Conservation (phyloP, 2,113 vertebrate species). For the Ascaphus truei region DNA sequence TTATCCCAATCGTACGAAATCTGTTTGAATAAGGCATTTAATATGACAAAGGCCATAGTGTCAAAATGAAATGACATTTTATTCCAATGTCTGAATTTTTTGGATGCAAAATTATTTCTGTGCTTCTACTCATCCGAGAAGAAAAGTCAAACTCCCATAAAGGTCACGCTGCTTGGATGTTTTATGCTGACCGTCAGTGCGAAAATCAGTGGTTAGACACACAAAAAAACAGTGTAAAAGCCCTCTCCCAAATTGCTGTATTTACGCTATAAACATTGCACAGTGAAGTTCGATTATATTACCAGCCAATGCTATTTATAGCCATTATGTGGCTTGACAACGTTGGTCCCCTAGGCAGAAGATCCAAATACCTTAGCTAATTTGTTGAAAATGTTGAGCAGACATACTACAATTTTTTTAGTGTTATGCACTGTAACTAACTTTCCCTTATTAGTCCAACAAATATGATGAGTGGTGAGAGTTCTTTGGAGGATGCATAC, state of each 20-base stretch:
- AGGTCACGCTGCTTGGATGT: slow-evolving; percentile 31
- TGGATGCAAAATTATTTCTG: background rate
- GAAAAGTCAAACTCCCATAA: slow-evolving; percentile 2
- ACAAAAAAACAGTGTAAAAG: background rate
- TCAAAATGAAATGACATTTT: background rate
- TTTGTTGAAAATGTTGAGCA: slow-evolving; percentile 47
- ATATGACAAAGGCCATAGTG: background rate
- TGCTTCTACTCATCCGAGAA: background rate
- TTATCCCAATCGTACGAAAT: background rate
- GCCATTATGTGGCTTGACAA: slow-evolving; percentile 49
- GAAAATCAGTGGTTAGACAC: slow-evolving; percentile 27
- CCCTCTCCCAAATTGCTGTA: background rate
- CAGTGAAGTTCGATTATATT: slow-evolving; percentile 28
- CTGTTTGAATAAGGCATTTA: background rate
- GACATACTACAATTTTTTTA: slow-evolving; percentile 47
- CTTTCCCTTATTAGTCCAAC: too few relatives aligned
- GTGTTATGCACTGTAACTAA: too few relatives aligned
- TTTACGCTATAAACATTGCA: slow-evolving; percentile 23
- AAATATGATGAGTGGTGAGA: too few relatives aligned
- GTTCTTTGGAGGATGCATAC: too few relatives aligned
- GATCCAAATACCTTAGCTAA: slow-evolving; percentile 43
- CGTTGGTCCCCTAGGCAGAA: slow-evolving; percentile 41
- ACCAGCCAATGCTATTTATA: slow-evolving; percentile 40
- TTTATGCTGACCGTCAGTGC: slow-evolving; percentile 5
- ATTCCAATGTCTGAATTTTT: background rate